Conservation (phyloP, 2,888 invertebrate species). For the Oegoconia quadripuncta region DNA sequence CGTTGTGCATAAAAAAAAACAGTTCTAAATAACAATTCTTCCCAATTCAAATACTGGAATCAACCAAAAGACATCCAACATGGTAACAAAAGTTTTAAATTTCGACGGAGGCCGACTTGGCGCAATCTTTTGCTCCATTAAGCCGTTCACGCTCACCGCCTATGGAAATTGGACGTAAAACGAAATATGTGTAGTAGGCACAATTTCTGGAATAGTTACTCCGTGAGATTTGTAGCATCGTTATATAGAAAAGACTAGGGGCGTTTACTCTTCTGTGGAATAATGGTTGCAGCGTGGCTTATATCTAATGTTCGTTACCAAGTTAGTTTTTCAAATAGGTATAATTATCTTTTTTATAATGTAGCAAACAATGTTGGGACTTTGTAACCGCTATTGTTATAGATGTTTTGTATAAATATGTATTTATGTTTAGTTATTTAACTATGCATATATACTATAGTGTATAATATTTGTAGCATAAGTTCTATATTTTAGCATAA, state of each 20-base stretch:
- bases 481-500: no score
- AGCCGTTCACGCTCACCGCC: constrained; percentile 72
- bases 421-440: no score
- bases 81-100: constrained; percentile 49
- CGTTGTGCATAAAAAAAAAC: background rate
- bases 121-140: constrained; percentile 77
- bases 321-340: no score
- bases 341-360: no score
- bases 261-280: background rate
- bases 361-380: no score
- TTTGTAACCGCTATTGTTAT: no score
- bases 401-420: no score
- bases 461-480: no score
- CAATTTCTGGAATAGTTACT: constrained; percentile 63
- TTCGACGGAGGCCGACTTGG: constrained; percentile 59
- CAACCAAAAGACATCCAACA: constrained; percentile 4
- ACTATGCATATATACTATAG: no score
- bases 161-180: constrained; percentile 77
- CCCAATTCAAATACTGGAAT: background rate
- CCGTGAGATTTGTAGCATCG: constrained; percentile 18
- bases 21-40: background rate
- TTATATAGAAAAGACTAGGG: constrained; percentile 1
- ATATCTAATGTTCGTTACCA: no score
- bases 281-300: background rate
- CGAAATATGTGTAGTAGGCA: constrained; percentile 67